Conservation (phyloP, 2,113 vertebrate species). For the Corapipo altera region DNA sequence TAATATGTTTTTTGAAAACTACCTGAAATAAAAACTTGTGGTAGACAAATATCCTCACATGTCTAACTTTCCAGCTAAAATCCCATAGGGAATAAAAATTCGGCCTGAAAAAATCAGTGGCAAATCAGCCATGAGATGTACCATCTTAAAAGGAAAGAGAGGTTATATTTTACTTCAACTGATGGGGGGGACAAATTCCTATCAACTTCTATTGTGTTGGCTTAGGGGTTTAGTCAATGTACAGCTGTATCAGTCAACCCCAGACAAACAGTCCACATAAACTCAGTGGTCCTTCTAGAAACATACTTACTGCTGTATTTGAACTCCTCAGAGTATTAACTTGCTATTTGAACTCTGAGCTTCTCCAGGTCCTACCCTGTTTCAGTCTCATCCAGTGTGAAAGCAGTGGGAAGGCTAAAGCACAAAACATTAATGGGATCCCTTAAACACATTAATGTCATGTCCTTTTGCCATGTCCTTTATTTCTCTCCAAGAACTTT, state of each 20-base stretch:
- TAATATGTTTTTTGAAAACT: background rate
- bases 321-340: no score
- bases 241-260: background rate
- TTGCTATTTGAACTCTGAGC: background rate
- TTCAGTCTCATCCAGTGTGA: fast-evolving
- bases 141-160: background rate
- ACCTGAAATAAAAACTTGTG: background rate
- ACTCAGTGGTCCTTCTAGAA: background rate
- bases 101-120: background rate
- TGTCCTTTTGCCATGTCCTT: background rate
- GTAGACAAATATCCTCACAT: background rate
- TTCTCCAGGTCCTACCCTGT: background rate
- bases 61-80: background rate
- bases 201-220: fast-evolving
- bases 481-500: background rate
- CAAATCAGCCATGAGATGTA: background rate
- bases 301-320: background rate
- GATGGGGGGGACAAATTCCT: background rate
- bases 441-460: background rate
- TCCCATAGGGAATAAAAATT: background rate
- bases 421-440: background rate
- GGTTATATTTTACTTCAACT: background rate
- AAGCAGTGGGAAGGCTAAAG: background rate
- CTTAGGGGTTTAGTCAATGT: background rate
- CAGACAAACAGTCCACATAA: background rate